Percentiles rank a stretch among this genome's conserved stretches.
phyloP scores from a whole-genome alignment of 2,113 vertebrate species.

The Aleadryas rufinucha region DNA sequence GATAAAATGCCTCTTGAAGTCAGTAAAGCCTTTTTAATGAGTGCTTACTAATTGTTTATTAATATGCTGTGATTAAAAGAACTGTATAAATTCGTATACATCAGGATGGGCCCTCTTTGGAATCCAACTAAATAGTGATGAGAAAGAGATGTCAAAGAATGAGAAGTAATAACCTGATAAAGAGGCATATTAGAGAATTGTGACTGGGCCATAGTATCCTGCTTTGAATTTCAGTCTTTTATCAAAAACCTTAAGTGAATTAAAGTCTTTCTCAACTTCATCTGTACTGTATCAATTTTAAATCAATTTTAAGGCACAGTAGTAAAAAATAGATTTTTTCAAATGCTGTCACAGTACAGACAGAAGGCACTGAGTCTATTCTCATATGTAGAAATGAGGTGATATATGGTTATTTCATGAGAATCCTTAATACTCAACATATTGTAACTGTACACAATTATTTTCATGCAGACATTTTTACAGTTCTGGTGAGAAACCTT shows the following conservation, averaged over 20 bases:
- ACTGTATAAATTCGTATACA: background rate
- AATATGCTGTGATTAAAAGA: background rate
- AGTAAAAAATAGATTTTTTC: background rate
- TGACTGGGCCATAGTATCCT: background rate
- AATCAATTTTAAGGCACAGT: background rate
- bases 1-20: background rate
- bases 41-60: background rate
- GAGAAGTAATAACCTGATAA: background rate
- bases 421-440: background rate
- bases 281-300: background rate
- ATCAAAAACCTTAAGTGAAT: background rate
- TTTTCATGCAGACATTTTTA: background rate
- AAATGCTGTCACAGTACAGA: background rate
- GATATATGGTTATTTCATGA: background rate
- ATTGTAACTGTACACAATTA: background rate
- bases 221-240: background rate
- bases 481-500: background rate
- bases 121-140: background rate
- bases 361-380: background rate
- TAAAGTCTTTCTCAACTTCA: background rate
- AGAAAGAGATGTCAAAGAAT: background rate
- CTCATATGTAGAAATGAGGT: background rate
- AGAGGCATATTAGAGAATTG: background rate
- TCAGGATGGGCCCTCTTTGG: background rate
- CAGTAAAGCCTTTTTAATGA: background rate